These are phyloP conservation scores for Megathymus violae DNA, from an alignment of 1,140 invertebrate genomes.

Conservation along the genomic window DNA sequence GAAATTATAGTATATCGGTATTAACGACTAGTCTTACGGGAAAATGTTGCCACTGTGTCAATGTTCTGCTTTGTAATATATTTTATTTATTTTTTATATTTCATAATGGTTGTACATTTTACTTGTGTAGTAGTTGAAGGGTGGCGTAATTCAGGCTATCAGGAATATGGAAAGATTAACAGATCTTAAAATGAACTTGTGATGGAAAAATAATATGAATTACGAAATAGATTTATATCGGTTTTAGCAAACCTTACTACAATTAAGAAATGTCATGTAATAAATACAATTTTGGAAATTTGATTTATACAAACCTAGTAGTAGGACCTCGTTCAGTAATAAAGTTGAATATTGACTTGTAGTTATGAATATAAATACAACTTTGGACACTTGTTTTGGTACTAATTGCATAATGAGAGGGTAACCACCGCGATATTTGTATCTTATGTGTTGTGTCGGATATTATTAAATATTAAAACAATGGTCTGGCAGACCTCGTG, in stretches of 20 bases:
- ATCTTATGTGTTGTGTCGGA: constrained; percentile 25
- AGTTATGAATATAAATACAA: not conserved
- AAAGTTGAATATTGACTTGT: not conserved
- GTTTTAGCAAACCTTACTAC: constrained; percentile 2
- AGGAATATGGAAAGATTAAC: constrained; percentile 38
- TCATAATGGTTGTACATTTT: constrained; percentile 72
- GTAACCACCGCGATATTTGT: constrained; percentile 36
- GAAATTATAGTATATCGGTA: constrained; percentile 72
- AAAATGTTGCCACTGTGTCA: constrained; percentile 78
- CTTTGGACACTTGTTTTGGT: constrained; percentile 2
- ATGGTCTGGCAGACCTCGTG: constrained; percentile 67
- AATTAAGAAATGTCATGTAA: constrained; percentile 3
- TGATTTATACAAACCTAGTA: no score
- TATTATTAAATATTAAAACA: constrained; percentile 37
- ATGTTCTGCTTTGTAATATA: constrained; percentile 81
- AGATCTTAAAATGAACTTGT: not conserved
- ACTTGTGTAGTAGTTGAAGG: constrained; percentile 58
- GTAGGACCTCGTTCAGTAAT: constrained; percentile 8
- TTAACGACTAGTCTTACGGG: constrained; percentile 79
- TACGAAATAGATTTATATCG: not conserved
- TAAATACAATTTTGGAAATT: constrained; percentile 11
- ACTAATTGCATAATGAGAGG: constrained; percentile 8
- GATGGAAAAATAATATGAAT: constrained; percentile 11
- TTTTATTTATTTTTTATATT: constrained; percentile 80
- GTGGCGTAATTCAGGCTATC: constrained; percentile 61